Percentiles rank a stretch among this genome's conserved stretches.
Conservation (phyloP, 2,888 invertebrate genomes). For the Odontocerum albicorne region DNA sequence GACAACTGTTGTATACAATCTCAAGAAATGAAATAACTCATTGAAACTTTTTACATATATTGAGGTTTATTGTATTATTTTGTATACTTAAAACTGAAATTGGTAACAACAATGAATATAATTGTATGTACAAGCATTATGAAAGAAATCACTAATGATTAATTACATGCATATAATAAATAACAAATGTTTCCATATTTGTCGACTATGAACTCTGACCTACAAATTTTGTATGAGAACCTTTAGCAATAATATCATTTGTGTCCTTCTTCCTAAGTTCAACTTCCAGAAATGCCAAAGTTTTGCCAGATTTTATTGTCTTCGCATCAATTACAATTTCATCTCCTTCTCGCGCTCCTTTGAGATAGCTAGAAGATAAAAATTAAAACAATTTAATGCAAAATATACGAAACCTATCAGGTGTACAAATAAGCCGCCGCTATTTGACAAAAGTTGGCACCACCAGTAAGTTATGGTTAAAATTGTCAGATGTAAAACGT, state of each 20-base stretch:
- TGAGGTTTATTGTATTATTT: no score
- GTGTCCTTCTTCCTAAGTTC: conserved; percentile 74
- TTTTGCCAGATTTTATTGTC: conserved; percentile 73
- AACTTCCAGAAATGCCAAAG: conserved; percentile 79
- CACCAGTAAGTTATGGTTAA: no score
- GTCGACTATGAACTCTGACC: conserved; percentile 29
- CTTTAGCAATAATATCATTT: conserved; percentile 75
- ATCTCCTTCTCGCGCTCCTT: conserved; percentile 76
- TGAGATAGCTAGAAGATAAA: conserved; percentile 70
- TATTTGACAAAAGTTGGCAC: no score
- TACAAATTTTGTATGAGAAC: conserved; percentile 81
- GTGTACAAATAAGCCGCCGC: no score
- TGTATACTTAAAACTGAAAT: no score
- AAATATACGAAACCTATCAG: no score
- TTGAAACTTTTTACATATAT: no score
- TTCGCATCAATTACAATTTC: conserved; percentile 76
- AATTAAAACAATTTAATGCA: no score
- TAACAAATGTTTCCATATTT: background rate
- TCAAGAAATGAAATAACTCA: no score
- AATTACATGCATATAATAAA: background rate
- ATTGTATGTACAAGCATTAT: background rate
- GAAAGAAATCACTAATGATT: background rate
- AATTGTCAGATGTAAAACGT: no score
- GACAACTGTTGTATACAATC: no score
- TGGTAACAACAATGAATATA: no score